phyloP scores from a whole-genome alignment of 2,797 vertebrate genomes.

The Macrochelys suwanniensis region DNA sequence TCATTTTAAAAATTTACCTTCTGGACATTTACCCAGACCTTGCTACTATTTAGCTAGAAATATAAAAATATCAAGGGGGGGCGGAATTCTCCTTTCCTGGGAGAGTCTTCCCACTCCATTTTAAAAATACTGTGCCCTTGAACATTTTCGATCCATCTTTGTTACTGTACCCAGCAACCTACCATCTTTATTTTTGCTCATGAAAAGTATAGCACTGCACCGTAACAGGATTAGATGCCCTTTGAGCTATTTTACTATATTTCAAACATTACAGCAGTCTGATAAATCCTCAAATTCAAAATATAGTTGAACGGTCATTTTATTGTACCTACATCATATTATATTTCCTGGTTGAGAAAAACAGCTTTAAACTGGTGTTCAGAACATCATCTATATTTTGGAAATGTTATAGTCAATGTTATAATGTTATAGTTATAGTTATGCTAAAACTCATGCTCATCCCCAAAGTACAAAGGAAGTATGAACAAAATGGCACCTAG shows the following conservation, averaged over 20 bases:
- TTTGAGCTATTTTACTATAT: slow-evolving; percentile 38
- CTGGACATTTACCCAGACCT: background rate
- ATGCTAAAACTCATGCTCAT: background rate
- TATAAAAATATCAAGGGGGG: background rate
- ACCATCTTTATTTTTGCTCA: slow-evolving; percentile 33
- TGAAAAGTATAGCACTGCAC: background rate
- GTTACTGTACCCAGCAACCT: background rate
- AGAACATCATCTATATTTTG: background rate
- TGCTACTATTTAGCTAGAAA: background rate
- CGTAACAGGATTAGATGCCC: slow-evolving; percentile 31
- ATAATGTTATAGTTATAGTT: background rate
- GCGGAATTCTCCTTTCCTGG: background rate
- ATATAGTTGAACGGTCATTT: background rate
- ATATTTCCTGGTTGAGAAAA: background rate
- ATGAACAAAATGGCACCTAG: background rate
- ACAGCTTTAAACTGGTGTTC: background rate
- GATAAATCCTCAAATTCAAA: background rate
- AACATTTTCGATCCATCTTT: slow-evolving; percentile 2
- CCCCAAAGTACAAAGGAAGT: background rate
- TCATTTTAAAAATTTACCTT: background rate
- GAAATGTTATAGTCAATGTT: background rate
- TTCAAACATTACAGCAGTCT: background rate
- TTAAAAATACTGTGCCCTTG: background rate
- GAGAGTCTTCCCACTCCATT: background rate
- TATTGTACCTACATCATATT: background rate